phyloP scores from a whole-genome alignment of 1,140 invertebrate genomes.

The Drosophila tristis region DNA sequence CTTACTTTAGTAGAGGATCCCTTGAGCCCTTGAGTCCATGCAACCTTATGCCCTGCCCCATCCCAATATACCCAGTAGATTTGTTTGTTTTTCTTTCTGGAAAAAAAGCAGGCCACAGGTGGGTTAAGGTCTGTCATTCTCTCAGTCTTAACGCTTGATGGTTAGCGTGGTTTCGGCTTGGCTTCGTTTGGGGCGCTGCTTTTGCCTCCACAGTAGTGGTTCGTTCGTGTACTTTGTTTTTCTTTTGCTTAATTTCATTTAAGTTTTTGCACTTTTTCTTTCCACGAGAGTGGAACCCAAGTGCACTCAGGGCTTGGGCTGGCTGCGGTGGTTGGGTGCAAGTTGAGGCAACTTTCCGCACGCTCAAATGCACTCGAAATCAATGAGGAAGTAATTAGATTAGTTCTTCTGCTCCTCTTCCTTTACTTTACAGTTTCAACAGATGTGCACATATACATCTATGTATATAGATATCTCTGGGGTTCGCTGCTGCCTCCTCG shows the following conservation, averaged over 20 bases:
- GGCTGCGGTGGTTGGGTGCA: neutral
- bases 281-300: neutral
- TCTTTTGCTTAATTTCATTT: slow-evolving; percentile 23
- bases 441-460: too few relatives aligned
- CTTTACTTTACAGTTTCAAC: slow-evolving; percentile 17
- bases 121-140: too few relatives aligned
- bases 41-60: too few relatives aligned
- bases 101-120: too few relatives aligned
- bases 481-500: neutral
- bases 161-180: too few relatives aligned
- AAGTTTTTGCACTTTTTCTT: slow-evolving; percentile 70
- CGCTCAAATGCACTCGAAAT: slow-evolving; percentile 62
- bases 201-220: slow-evolving; percentile 4
- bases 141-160: too few relatives aligned
- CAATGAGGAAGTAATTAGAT: slow-evolving; percentile 79
- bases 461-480: too few relatives aligned
- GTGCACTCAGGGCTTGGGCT: neutral
- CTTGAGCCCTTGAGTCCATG: too few relatives aligned
- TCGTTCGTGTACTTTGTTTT: neutral
- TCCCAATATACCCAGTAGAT: too few relatives aligned
- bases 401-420: slow-evolving; percentile 25
- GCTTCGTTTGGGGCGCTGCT: too few relatives aligned
- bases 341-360: slow-evolving; percentile 36
- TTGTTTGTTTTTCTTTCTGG: too few relatives aligned
- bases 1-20: too few relatives aligned